Evolutionary conservation across 2,888 invertebrate genomes (phyloP).

Genomic region (Glaucopsyche alexis): DNA sequence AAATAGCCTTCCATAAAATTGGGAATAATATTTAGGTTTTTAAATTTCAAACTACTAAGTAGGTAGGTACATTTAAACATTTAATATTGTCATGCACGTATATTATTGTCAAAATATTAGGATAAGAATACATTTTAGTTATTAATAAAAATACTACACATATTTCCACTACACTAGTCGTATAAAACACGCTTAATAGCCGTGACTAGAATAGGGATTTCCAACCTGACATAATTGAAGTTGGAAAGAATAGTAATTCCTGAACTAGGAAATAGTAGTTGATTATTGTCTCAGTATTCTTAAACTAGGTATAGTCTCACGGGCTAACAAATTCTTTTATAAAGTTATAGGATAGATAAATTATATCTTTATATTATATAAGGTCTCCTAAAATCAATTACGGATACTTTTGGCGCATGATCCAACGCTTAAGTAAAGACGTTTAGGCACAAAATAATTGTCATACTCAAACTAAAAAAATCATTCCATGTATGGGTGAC

Average conservation of each 20-base stretch:
- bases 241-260: not conserved
- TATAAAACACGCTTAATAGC: slow-evolving; percentile 14
- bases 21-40: not conserved
- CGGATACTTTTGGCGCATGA: no score
- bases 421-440: no score
- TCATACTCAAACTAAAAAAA: no score
- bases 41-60: not conserved
- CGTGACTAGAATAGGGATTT: slow-evolving; percentile 4
- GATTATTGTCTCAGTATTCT: not conserved
- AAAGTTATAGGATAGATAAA: not conserved
- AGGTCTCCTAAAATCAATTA: no score
- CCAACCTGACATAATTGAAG: not conserved
- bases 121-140: not conserved
- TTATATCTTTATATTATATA: not conserved
- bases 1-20: slow-evolving; percentile 18
- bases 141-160: slow-evolving; percentile 20
- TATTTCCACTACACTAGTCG: slow-evolving; percentile 24
- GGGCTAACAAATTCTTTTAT: not conserved
- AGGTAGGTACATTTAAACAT: not conserved
- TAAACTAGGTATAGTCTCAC: slow-evolving; percentile 25
- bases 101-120: slow-evolving; percentile 25
- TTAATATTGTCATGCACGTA: slow-evolving; percentile 28
- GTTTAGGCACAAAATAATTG: no score
- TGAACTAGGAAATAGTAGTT: not conserved
- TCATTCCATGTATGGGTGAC: no score